Evolutionary conservation across 2,113 vertebrate species (phyloP).

Genomic region (Nannospalax galili): DNA sequence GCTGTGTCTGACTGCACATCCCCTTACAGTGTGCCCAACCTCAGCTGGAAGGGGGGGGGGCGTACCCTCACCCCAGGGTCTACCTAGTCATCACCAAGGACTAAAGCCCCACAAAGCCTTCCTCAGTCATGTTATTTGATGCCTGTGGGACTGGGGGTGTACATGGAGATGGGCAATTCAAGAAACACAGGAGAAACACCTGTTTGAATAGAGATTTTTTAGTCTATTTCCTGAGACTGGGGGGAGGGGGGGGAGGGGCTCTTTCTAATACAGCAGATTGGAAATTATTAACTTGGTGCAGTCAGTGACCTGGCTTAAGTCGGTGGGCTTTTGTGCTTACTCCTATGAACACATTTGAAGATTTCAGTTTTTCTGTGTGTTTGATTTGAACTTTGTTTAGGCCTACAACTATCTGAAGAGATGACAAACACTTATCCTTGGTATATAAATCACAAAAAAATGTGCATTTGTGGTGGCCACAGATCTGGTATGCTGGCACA

Average conservation of each 20-base stretch:
- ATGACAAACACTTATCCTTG: background rate
- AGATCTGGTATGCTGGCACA: background rate
- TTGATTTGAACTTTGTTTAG: constrained; percentile 64
- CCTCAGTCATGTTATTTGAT: background rate
- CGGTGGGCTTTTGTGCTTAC: background rate
- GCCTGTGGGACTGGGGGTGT: background rate
- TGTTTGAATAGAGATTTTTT: constrained; percentile 68
- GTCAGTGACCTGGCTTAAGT: background rate
- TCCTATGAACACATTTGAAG: constrained; percentile 18
- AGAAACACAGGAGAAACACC: constrained; percentile 65
- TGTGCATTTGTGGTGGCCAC: background rate
- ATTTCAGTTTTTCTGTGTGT: background rate
- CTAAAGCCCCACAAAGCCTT: background rate
- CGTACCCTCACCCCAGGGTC: background rate
- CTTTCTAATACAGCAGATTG: background rate
- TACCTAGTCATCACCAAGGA: background rate
- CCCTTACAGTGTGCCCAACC: background rate
- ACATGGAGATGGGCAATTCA: background rate
- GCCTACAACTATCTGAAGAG: background rate
- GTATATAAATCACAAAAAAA: background rate
- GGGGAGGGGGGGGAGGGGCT: background rate
- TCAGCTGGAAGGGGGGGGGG: background rate
- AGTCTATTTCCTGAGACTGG: background rate
- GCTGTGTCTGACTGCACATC: background rate
- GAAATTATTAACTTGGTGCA: constrained; percentile 5